These are phyloP conservation scores for Vidua chalybeata DNA, from an alignment of 2,113 vertebrate species.

Conservation along the genomic window DNA sequence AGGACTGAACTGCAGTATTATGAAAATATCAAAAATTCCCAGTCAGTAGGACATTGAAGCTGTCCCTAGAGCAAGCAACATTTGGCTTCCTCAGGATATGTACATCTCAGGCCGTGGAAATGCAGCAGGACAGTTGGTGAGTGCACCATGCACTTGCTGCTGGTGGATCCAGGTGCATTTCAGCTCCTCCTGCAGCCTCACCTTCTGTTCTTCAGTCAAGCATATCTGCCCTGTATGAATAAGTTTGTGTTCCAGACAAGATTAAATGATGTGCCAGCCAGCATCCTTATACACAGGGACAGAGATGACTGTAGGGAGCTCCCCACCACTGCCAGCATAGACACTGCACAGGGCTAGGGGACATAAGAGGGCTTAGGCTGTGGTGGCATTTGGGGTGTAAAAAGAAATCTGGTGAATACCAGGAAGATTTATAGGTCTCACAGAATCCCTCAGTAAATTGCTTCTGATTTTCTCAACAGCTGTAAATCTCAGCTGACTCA, in stretches of 20 bases:
- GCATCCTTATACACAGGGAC: background rate
- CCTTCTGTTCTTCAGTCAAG: background rate
- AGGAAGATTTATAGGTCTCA: background rate
- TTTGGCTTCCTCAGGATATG: background rate
- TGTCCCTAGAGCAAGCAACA: background rate
- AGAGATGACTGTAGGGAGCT: background rate
- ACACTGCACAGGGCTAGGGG: background rate
- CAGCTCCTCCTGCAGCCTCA: background rate
- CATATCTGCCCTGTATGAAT: background rate
- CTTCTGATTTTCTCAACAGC: background rate
- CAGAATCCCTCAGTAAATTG: background rate
- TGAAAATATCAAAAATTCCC: background rate
- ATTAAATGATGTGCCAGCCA: background rate
- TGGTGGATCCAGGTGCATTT: background rate
- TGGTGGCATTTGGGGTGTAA: background rate
- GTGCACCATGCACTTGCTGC: background rate
- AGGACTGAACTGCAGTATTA: background rate
- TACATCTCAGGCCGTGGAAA: background rate
- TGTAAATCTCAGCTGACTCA: background rate
- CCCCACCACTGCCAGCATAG: background rate
- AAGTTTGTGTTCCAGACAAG: background rate
- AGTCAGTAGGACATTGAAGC: background rate
- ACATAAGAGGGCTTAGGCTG: background rate
- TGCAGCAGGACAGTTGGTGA: background rate
- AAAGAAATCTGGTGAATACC: background rate